Percentiles rank a stretch among this genome's conserved stretches.
Conservation (phyloP, 2,888 invertebrate genomes). For the Lacanobia oleracea region DNA sequence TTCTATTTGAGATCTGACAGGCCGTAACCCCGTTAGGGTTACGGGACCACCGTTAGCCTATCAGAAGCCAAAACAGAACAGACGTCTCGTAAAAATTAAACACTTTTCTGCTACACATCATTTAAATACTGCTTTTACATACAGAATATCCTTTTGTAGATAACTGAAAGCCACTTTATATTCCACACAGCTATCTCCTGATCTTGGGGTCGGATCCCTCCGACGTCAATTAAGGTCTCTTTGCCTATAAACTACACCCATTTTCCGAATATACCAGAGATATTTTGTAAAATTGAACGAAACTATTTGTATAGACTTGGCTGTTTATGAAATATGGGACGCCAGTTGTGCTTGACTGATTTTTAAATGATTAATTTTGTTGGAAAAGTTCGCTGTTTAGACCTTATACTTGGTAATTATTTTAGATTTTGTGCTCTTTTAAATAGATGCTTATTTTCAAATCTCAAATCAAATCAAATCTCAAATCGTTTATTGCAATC, state of each 20-base stretch:
- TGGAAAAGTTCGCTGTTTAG: neutral
- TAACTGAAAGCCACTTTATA: slow-evolving; percentile 58
- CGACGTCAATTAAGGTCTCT: slow-evolving; percentile 60
- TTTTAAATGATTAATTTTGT: slow-evolving; percentile 39
- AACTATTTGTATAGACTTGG: slow-evolving; percentile 26
- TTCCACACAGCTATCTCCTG: slow-evolving; percentile 53
- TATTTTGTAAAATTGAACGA: slow-evolving; percentile 36
- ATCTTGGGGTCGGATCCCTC: slow-evolving; percentile 52
- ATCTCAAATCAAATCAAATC: too few relatives aligned
- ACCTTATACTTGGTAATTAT: neutral
- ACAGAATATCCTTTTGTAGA: slow-evolving; percentile 34
- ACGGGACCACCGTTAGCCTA: neutral
- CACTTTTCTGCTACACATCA: neutral
- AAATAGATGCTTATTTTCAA: neutral
- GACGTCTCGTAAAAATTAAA: neutral
- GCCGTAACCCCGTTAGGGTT: too few relatives aligned
- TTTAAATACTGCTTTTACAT: slow-evolving; percentile 17
- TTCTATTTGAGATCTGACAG: too few relatives aligned
- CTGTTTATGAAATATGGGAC: slow-evolving; percentile 30
- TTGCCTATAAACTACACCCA: slow-evolving; percentile 56
- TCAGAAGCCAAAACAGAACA: neutral
- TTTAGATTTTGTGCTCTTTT: neutral
- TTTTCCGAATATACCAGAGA: slow-evolving; percentile 49
- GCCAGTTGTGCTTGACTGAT: neutral
- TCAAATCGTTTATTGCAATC: too few relatives aligned